phyloP scores from a whole-genome alignment of 2,888 invertebrate genomes.

The Pterostichus niger region DNA sequence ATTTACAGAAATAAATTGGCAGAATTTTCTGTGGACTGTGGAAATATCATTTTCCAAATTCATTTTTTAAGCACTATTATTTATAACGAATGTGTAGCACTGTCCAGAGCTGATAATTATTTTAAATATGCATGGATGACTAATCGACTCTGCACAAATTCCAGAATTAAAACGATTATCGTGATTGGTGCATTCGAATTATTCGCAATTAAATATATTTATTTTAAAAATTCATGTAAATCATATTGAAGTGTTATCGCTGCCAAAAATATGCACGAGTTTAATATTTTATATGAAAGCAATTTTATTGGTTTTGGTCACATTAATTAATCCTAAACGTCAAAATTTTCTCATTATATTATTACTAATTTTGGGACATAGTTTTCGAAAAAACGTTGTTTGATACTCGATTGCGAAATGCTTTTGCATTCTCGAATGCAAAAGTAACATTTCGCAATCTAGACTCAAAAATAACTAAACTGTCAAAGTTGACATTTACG shows the following conservation, averaged over 20 bases:
- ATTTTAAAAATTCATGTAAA: constrained; percentile 39
- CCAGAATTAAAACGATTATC: constrained; percentile 44
- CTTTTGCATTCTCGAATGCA: too few relatives aligned
- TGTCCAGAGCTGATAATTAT: constrained; percentile 47
- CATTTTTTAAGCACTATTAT: constrained; percentile 44
- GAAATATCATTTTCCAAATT: constrained; percentile 55
- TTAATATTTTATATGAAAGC: too few relatives aligned
- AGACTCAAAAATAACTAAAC: too few relatives aligned
- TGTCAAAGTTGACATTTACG: too few relatives aligned
- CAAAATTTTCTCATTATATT: too few relatives aligned
- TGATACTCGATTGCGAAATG: too few relatives aligned
- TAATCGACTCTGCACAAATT: constrained; percentile 28
- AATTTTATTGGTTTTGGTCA: constrained; percentile 23
- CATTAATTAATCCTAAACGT: too few relatives aligned
- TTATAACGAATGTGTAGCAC: constrained; percentile 41
- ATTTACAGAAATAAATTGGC: constrained; percentile 37
- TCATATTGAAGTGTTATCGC: not conserved
- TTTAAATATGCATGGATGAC: constrained; percentile 52
- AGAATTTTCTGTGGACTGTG: constrained; percentile 6
- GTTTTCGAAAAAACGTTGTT: too few relatives aligned
- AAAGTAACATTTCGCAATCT: too few relatives aligned
- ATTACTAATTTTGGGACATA: too few relatives aligned
- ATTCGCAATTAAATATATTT: constrained; percentile 31
- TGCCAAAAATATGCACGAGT: not conserved
- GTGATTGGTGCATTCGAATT: constrained; percentile 20